Evolutionary conservation across 2,113 vertebrate genomes (phyloP).

Genomic region (Geococcyx californianus): DNA sequence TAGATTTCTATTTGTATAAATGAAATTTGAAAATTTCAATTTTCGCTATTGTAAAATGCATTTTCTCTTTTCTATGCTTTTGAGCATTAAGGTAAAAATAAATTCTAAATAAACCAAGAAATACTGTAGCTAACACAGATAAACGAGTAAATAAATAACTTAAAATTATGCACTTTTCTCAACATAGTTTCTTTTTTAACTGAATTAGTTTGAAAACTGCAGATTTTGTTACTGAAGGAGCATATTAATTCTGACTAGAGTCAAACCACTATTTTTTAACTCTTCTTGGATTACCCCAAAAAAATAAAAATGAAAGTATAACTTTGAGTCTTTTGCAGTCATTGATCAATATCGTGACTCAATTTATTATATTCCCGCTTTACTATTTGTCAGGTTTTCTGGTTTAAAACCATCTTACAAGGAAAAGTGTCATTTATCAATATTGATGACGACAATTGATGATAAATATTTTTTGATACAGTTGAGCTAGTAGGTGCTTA

Average conservation of each 20-base stretch:
- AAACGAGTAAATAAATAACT: neutral
- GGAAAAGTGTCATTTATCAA: slow-evolving; percentile 25
- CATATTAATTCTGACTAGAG: neutral
- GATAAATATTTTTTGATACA: slow-evolving; percentile 45
- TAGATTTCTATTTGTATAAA: neutral
- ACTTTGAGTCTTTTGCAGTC: neutral
- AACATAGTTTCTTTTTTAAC: neutral
- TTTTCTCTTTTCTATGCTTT: neutral
- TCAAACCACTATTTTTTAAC: neutral
- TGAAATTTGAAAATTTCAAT: neutral
- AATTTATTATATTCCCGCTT: neutral
- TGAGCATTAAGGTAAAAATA: neutral
- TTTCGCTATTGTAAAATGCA: neutral
- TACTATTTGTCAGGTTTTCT: neutral
- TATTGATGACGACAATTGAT: slow-evolving; percentile 29
- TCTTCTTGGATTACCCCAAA: neutral
- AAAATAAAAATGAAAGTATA: neutral
- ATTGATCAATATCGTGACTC: neutral
- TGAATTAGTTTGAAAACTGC: neutral
- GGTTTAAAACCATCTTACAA: neutral
- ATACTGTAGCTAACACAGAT: neutral
- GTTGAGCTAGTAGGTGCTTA: neutral
- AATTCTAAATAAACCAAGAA: neutral
- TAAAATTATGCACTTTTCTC: neutral
- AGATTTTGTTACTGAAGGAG: neutral